phyloP scores from a whole-genome alignment of 2,888 invertebrate genomes.

The Thymelicus acteon region DNA sequence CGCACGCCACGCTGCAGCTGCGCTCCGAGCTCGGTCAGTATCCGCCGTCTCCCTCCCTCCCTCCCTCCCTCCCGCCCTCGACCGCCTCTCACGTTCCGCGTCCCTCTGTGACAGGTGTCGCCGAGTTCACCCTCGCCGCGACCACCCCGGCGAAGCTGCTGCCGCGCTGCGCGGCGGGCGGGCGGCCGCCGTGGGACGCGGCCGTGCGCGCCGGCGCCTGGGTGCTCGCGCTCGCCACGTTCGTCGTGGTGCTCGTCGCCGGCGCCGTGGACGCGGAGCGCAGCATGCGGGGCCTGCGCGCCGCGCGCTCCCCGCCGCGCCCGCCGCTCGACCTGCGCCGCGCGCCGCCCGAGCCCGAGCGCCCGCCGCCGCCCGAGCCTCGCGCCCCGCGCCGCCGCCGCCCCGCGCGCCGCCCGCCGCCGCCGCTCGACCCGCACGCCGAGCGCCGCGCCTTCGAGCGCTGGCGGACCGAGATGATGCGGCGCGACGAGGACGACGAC shows the following conservation, averaged over 20 bases:
- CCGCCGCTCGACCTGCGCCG: constrained; percentile 38
- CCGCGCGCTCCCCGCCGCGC: constrained; percentile 39
- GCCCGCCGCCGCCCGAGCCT: constrained; percentile 40
- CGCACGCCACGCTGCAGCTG: constrained; percentile 53
- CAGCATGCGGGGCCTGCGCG: constrained; percentile 49
- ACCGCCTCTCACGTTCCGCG: not conserved
- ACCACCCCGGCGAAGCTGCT: constrained; percentile 58
- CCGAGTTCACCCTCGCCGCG: constrained; percentile 54
- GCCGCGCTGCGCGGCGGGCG: constrained; percentile 51
- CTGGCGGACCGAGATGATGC: constrained; percentile 66
- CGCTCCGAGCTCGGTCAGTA: constrained; percentile 49
- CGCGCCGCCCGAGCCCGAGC: constrained; percentile 37
- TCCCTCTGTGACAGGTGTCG: constrained; percentile 43
- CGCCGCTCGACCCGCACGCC: constrained; percentile 56
- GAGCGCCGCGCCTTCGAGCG: constrained; percentile 71
- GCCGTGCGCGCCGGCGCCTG: constrained; percentile 79
- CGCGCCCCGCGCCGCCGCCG: constrained; percentile 41
- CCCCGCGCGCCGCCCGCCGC: constrained; percentile 51
- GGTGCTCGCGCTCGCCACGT: constrained; percentile 56
- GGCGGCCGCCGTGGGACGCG: constrained; percentile 84
- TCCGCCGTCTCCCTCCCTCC: not conserved
- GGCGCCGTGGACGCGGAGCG: constrained; percentile 57
- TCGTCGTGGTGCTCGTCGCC: constrained; percentile 61
- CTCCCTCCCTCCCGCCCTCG: not conserved
- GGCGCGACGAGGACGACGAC: constrained; percentile 54